These are phyloP conservation scores for Erebia aethiops DNA, from an alignment of 2,888 invertebrate genomes.

Conservation along the genomic window DNA sequence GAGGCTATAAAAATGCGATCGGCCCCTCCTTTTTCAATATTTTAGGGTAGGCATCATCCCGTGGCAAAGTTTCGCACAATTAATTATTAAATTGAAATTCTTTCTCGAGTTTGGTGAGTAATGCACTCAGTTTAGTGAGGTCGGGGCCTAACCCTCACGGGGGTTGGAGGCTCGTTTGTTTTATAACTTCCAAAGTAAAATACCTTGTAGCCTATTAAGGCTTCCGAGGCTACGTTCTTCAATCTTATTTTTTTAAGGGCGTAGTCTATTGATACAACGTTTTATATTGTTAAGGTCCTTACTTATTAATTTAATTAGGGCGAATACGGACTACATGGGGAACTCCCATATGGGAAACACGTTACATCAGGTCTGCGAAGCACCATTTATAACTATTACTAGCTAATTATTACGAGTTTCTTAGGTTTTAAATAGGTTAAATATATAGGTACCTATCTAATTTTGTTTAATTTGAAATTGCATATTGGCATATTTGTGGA, in stretches of 20 bases:
- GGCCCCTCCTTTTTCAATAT: conserved; percentile 50
- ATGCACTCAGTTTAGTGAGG: conserved; percentile 43
- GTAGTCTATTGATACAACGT: neutral
- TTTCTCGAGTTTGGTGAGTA: conserved; percentile 44
- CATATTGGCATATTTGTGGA: too few species aligned
- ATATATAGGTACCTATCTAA: too few species aligned
- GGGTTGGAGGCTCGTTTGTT: conserved; percentile 39
- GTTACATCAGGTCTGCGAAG: too few species aligned
- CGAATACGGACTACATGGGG: too few species aligned
- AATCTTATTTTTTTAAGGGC: conserved; percentile 27
- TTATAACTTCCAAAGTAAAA: conserved; percentile 43
- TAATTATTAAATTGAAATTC: conserved; percentile 55
- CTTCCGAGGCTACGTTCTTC: conserved; percentile 28
- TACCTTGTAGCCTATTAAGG: conserved; percentile 42
- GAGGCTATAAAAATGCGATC: conserved; percentile 9
- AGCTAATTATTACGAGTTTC: too few species aligned
- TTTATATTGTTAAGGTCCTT: conserved; percentile 2
- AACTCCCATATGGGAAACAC: too few species aligned
- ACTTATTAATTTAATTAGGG: neutral
- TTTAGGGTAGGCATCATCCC: conserved; percentile 35
- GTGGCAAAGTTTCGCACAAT: conserved; percentile 49
- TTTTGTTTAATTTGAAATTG: too few species aligned
- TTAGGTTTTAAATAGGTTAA: too few species aligned
- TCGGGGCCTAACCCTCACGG: conserved; percentile 39
- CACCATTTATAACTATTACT: too few species aligned